Evolutionary conservation across 2,113 vertebrate genomes (phyloP), one percentile per base, ranked within the genome.

Genomic region (Ifrita kowaldi): DNA sequence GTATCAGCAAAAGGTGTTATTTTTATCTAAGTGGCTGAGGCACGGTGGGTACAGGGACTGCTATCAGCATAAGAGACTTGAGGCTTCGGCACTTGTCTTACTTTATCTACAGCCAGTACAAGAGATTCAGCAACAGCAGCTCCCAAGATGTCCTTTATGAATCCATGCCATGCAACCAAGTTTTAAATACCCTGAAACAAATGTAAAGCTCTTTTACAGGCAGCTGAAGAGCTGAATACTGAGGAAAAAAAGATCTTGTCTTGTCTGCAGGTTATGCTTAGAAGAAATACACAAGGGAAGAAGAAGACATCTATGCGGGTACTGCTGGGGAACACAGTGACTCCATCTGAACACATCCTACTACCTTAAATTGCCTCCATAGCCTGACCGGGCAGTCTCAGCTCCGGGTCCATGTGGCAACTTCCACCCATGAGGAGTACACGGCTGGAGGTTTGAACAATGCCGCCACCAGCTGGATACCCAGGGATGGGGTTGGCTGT

Each of bases 401-500:
- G 37, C 77, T 62, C n/a, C 0, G 3, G 33, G 44, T 55, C 55
- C 55, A 9, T 44, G 56, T 50, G 69, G 84, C 44, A 82, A 7
- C 50, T 33, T 62, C 35, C 67, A 69, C 6, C 27, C n/a, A 12
- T 1, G 33, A 73, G 46, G 27, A 57, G 70, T 28, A 9, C 46
- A 8, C 1, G 41, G 47, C 74, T 21, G 33, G 74, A 93, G 93
- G 84, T 96, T 63, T 95, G 84, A 59, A 20, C 94, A 96, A 94
- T 30, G 89, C 65, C 50, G 23, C 93, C 93, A 93, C 81, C 93
- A 96, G 60, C 89, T 95, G 91, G 91, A 65, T 68, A n/a, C 1
- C 13, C 77, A 56, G 46, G 41, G 56, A 26, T 28, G 53, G 37
- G 52, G 16, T 1, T 37, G 27, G 22, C 37, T 55, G 21, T 4